Conservation (phyloP, 2,113 vertebrate genomes). For the Triplophysa dalaica region DNA sequence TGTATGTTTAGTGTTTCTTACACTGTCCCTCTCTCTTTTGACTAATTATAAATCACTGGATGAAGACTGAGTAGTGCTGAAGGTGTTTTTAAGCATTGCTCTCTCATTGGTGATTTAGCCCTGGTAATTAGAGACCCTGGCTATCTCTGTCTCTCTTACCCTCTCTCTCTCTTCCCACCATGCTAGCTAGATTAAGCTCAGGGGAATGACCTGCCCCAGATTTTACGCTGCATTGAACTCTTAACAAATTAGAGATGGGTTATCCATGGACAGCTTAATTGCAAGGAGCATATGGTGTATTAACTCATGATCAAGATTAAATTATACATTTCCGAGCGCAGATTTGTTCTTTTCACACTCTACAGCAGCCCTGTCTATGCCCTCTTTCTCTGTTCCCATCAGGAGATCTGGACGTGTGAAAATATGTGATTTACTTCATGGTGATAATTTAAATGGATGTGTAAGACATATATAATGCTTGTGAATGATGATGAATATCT, state of each 20-base stretch:
- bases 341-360: constrained; percentile 50
- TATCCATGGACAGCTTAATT: constrained; percentile 74
- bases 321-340: constrained; percentile 63
- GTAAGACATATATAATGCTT: too few relatives aligned
- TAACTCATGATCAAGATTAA: constrained; percentile 77
- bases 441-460: not conserved
- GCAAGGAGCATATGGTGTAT: constrained; percentile 73
- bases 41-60: constrained; percentile 62
- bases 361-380: constrained; percentile 34
- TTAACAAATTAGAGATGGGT: constrained; percentile 76
- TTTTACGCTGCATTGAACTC: constrained; percentile 77
- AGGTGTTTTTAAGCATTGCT: constrained; percentile 60
- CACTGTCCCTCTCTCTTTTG: constrained; percentile 22
- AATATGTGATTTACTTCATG: constrained; percentile 36
- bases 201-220: constrained; percentile 74
- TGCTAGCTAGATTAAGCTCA: constrained; percentile 68
- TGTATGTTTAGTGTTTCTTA: not conserved
- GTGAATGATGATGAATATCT: not conserved
- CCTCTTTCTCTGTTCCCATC: constrained; percentile 29
- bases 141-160: constrained; percentile 22
- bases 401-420: constrained; percentile 3
- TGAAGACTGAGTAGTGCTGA: constrained; percentile 55
- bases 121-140: constrained; percentile 65
- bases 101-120: constrained; percentile 64
- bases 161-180: constrained; percentile 30